Evolutionary conservation across 2,888 invertebrate species (phyloP).

Genomic region (Nemapogon koenigi): DNA sequence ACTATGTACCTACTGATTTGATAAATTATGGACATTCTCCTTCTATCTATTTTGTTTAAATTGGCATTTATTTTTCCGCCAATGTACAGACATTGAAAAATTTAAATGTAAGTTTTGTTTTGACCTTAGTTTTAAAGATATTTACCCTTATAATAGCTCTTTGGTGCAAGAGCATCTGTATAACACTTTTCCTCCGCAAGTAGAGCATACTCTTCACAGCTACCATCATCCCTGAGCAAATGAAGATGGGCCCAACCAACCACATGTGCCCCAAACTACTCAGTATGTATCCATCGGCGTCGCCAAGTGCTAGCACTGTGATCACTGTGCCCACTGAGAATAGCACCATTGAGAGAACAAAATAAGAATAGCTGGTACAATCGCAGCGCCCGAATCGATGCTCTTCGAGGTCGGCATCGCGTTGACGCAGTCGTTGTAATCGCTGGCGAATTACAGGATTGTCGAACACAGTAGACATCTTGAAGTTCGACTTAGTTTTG

Average conservation of each 20-base stretch:
- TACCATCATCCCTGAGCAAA: slow-evolving; percentile 72
- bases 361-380: slow-evolving; percentile 71
- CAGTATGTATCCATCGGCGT: slow-evolving; percentile 66
- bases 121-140: slow-evolving; percentile 10
- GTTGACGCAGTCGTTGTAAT: slow-evolving; percentile 63
- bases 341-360: slow-evolving; percentile 67
- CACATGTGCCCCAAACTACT: slow-evolving; percentile 71
- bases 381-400: slow-evolving; percentile 70
- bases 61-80: too few species aligned
- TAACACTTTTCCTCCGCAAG: slow-evolving; percentile 68
- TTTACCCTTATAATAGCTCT: slow-evolving; percentile 68
- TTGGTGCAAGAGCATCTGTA: slow-evolving; percentile 70
- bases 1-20: too few species aligned
- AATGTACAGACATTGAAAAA: too few species aligned
- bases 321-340: slow-evolving; percentile 70
- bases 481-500: slow-evolving; percentile 20
- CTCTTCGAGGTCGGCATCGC: slow-evolving; percentile 66
- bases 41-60: too few species aligned
- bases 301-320: slow-evolving; percentile 68
- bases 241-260: slow-evolving; percentile 71
- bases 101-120: too few species aligned
- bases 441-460: slow-evolving; percentile 68
- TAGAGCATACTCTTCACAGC: slow-evolving; percentile 73
- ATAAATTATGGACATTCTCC: too few species aligned
- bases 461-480: slow-evolving; percentile 70